phyloP scores from a whole-genome alignment of 2,113 vertebrate species.

The Podilymbus podiceps region DNA sequence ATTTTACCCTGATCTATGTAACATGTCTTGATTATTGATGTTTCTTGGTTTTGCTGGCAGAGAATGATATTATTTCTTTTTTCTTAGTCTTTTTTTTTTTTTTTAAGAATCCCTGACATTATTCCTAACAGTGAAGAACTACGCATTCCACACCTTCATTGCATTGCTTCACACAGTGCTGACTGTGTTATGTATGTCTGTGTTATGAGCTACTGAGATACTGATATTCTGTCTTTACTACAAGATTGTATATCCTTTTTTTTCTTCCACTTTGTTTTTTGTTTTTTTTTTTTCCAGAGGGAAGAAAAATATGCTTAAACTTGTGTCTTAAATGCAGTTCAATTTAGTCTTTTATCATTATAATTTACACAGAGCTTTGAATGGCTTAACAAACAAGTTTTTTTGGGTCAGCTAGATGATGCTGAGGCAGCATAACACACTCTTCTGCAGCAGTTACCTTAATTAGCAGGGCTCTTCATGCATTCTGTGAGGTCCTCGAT shows the following conservation, averaged over 20 bases:
- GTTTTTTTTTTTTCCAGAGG: background rate
- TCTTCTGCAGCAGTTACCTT: conserved; percentile 17
- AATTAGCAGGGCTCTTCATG: background rate
- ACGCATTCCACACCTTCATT: background rate
- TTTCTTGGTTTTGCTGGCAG: background rate
- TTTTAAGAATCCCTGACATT: background rate
- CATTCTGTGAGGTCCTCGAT: background rate
- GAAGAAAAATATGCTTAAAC: background rate
- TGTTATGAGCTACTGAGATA: background rate
- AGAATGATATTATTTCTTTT: background rate
- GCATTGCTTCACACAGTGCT: background rate
- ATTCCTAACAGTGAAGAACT: background rate
- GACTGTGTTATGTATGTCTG: background rate
- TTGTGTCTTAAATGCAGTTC: background rate
- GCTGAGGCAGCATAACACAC: conserved; percentile 10
- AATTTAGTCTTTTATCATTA: background rate
- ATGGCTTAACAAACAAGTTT: conserved; percentile 9
- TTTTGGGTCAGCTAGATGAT: conserved; percentile 1
- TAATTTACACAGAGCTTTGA: background rate
- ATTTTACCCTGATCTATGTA: background rate
- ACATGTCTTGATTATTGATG: conserved; percentile 3
- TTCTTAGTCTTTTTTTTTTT: rapidly evolving
- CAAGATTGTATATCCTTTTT: background rate
- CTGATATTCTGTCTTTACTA: background rate
- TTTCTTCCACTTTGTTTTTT: background rate